Evolutionary conservation across 1,140 invertebrate genomes (phyloP).

Genomic region (Drosophila burlai): DNA sequence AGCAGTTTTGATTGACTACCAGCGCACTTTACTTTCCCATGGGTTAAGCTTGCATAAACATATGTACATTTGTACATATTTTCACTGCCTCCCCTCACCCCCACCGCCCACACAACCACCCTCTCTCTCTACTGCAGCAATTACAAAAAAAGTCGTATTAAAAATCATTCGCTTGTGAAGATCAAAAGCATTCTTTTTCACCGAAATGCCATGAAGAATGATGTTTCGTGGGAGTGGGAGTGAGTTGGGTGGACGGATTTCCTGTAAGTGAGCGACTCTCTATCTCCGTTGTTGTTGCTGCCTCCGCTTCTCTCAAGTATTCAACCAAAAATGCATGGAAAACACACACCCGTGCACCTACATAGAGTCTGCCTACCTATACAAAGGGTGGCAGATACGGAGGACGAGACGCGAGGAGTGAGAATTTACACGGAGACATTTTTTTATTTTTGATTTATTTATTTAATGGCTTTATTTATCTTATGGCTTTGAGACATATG

Average conservation of each 20-base stretch:
- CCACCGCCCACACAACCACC: not conserved
- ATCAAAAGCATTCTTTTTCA: slow-evolving; percentile 85
- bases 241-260: slow-evolving; percentile 19
- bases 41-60: slow-evolving; percentile 6
- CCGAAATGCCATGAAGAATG: slow-evolving; percentile 80
- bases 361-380: slow-evolving; percentile 59
- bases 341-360: slow-evolving; percentile 30
- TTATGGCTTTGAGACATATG: too few relatives aligned
- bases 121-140: slow-evolving; percentile 7
- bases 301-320: slow-evolving; percentile 56
- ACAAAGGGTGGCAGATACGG: slow-evolving; percentile 22
- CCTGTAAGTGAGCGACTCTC: slow-evolving; percentile 57
- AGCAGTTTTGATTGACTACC: slow-evolving; percentile 64
- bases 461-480: too few relatives aligned
- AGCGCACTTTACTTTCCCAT: slow-evolving; percentile 50
- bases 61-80: not conserved
- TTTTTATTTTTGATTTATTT: not conserved
- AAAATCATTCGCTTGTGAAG: slow-evolving; percentile 85
- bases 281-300: slow-evolving; percentile 25
- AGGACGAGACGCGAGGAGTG: not conserved
- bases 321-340: slow-evolving; percentile 74
- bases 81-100: not conserved
- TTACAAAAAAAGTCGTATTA: slow-evolving; percentile 78
- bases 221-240: slow-evolving; percentile 40
- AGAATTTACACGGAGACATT: slow-evolving; percentile 1